A percentile compares a stretch with the other conserved stretches of the same genome.
phyloP scores from a whole-genome alignment of 1,140 invertebrate genomes.

The Brachionus koreanus region DNA sequence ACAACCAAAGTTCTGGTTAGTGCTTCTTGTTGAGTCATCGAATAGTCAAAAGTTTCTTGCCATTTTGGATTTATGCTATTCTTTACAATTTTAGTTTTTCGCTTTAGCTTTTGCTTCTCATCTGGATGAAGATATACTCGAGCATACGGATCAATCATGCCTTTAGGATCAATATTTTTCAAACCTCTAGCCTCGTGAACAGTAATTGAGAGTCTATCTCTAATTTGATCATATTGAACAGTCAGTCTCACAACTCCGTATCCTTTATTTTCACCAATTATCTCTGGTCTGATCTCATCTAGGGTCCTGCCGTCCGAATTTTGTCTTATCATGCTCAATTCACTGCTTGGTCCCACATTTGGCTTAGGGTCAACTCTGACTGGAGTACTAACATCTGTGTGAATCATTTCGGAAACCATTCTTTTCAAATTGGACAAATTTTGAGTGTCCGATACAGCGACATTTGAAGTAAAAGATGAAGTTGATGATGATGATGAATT shows the following conservation, averaged over 20 bases:
- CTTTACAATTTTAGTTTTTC: conserved; percentile 79
- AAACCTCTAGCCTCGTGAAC: conserved; percentile 38
- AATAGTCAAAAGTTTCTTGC: conserved; percentile 59
- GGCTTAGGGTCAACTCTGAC: background rate
- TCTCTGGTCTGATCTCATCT: conserved; percentile 17
- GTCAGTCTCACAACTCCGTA: conserved; percentile 18
- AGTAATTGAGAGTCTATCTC: conserved; percentile 24
- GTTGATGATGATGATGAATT: background rate
- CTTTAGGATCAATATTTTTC: conserved; percentile 34
- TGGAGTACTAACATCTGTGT: conserved; percentile 25
- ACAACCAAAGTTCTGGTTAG: background rate
- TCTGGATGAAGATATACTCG: conserved; percentile 86
- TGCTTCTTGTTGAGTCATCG: conserved; percentile 9
- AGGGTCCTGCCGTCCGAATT: conserved; percentile 5
- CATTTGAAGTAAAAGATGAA: background rate
- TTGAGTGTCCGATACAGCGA: background rate
- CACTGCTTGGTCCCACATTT: background rate
- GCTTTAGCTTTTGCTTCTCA: conserved; percentile 73
- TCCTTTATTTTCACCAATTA: conserved; percentile 31
- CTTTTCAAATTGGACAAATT: conserved; percentile 11
- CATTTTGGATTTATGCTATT: conserved; percentile 88
- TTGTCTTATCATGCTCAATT: background rate
- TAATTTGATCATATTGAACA: conserved; percentile 35
- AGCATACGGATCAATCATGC: conserved; percentile 86
- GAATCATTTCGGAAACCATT: conserved; percentile 29